These are phyloP conservation scores for Sialia sialis DNA, from an alignment of 2,113 vertebrate genomes.

Conservation along the genomic window DNA sequence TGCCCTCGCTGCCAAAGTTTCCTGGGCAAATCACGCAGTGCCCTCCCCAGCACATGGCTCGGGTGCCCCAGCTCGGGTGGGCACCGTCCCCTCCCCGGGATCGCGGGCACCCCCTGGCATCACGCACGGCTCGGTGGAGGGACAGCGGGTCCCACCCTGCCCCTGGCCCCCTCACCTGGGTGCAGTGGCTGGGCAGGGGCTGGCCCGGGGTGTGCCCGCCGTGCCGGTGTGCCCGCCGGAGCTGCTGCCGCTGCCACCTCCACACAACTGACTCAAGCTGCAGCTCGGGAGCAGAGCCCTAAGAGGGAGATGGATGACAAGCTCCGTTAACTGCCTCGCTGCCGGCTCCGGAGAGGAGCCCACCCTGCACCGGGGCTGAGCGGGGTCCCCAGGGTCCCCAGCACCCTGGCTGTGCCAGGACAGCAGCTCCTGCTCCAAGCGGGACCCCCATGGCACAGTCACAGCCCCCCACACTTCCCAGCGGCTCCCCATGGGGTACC, in stretches of 20 bases:
- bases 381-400: accelerated
- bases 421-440: accelerated
- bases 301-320: constrained; percentile 41
- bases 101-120: neutral
- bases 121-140: accelerated
- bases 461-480: neutral
- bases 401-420: neutral
- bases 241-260: constrained; percentile 61
- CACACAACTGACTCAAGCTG: constrained; percentile 66
- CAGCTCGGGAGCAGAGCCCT: constrained; percentile 43
- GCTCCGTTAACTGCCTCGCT: constrained; percentile 49
- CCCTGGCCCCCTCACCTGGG: neutral
- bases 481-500: neutral
- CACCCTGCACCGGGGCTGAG: neutral
- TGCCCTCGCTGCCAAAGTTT: neutral
- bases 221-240: constrained; percentile 1
- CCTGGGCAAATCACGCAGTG: neutral
- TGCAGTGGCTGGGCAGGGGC: neutral
- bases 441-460: accelerated
- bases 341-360: neutral
- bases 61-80: neutral
- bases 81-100: neutral
- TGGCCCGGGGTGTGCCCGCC: neutral
- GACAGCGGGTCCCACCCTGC: neutral
- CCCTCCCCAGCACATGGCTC: neutral